A percentile compares a stretch with the other conserved stretches of the same genome.
Evolutionary conservation across 1,140 invertebrate genomes (phyloP).

Genomic region (Dinothrombium tinctorium): DNA sequence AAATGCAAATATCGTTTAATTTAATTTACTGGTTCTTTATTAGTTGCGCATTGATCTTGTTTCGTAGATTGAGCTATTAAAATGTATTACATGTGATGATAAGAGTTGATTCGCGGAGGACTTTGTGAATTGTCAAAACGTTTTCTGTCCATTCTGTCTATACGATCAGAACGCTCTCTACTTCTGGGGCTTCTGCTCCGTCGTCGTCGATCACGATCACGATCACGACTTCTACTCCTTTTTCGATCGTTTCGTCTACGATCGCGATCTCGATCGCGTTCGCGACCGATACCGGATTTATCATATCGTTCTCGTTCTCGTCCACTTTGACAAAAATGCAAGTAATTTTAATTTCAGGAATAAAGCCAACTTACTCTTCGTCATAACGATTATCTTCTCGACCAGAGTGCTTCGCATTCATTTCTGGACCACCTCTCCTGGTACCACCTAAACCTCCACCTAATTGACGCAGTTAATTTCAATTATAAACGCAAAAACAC

Average conservation of each 20-base stretch:
- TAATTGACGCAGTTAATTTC: conserved; percentile 19
- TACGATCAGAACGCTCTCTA: background rate
- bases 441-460: conserved; percentile 55
- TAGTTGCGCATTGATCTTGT: too few species aligned
- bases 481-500: too few species aligned
- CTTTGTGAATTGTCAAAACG: too few species aligned
- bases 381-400: conserved; percentile 34
- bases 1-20: too few species aligned
- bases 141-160: too few species aligned
- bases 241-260: conserved; percentile 17
- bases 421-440: conserved; percentile 60
- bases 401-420: conserved; percentile 86
- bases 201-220: conserved; percentile 15
- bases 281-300: conserved; percentile 13
- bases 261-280: conserved; percentile 10
- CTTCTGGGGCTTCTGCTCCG: conserved; percentile 12
- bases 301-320: conserved; percentile 15
- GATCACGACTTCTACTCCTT: conserved; percentile 22
- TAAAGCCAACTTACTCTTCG: conserved; percentile 5
- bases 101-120: too few species aligned
- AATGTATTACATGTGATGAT: too few species aligned
- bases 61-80: too few species aligned
- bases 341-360: background rate
- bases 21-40: too few species aligned
- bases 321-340: conserved; percentile 6